phyloP scores from a whole-genome alignment of 2,113 vertebrate species.

The Egretta garzetta region DNA sequence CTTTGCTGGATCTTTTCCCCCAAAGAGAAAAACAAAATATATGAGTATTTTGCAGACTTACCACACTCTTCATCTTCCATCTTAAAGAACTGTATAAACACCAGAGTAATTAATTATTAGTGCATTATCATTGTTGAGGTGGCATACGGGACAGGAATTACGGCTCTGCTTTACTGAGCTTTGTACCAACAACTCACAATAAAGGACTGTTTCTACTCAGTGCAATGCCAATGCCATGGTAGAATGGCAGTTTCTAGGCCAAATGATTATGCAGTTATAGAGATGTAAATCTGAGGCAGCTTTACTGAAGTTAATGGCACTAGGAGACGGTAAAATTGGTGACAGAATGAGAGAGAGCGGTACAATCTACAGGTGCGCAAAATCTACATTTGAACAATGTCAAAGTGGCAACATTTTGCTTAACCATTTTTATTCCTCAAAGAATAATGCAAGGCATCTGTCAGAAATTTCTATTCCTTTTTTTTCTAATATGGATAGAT shows the following conservation, averaged over 20 bases:
- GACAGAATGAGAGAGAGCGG: background rate
- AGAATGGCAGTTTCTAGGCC: background rate
- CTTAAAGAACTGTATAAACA: background rate
- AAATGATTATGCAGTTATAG: background rate
- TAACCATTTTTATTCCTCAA: background rate
- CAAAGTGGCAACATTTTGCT: background rate
- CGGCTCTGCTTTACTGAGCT: background rate
- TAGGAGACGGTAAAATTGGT: background rate
- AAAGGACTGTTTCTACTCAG: fast-evolving
- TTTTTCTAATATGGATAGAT: background rate
- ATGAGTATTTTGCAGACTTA: background rate
- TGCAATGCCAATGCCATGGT: too few relatives aligned
- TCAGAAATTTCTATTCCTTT: conserved; percentile 28
- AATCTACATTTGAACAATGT: background rate
- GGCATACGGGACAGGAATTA: background rate
- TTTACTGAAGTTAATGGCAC: fast-evolving
- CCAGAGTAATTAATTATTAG: background rate
- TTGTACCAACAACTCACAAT: background rate
- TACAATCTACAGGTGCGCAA: background rate
- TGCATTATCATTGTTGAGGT: background rate
- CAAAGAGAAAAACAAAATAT: background rate
- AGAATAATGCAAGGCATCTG: conserved; percentile 10
- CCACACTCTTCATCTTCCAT: background rate
- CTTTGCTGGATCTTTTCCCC: background rate
- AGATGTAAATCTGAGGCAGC: background rate